These are phyloP conservation scores for Catharus minimus DNA, from an alignment of 2,113 vertebrate species.

Conservation along the genomic window DNA sequence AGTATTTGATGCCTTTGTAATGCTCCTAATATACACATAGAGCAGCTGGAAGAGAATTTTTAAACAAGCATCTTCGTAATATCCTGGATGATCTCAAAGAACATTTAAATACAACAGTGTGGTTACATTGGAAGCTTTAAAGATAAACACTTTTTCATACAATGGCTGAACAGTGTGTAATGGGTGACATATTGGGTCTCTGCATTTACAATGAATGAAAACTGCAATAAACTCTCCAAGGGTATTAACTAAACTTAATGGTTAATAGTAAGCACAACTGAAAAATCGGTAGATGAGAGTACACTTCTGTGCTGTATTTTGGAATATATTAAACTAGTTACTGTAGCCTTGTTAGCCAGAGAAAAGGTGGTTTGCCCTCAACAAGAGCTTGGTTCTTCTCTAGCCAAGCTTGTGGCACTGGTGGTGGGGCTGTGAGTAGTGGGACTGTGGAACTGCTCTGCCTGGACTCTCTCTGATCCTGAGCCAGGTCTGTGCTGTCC, in stretches of 20 bases:
- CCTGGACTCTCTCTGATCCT: neutral
- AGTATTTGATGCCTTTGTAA: constrained; percentile 23
- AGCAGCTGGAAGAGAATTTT: constrained; percentile 9
- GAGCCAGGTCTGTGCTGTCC: neutral
- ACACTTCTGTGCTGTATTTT: neutral
- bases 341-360: neutral
- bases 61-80: constrained; percentile 17
- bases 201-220: neutral
- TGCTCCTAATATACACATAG: neutral
- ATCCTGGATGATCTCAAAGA: constrained; percentile 23
- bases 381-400: neutral
- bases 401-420: neutral
- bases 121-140: neutral
- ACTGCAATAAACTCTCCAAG: neutral
- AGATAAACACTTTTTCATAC: neutral
- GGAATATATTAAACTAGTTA: neutral
- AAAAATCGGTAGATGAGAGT: neutral
- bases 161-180: neutral
- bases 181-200: neutral
- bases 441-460: neutral
- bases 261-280: neutral
- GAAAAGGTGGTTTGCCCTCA: neutral
- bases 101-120: neutral
- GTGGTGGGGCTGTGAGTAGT: neutral
- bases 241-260: neutral